Conservation (phyloP, 2,888 invertebrate genomes). For the Synergus gifuensis region DNA sequence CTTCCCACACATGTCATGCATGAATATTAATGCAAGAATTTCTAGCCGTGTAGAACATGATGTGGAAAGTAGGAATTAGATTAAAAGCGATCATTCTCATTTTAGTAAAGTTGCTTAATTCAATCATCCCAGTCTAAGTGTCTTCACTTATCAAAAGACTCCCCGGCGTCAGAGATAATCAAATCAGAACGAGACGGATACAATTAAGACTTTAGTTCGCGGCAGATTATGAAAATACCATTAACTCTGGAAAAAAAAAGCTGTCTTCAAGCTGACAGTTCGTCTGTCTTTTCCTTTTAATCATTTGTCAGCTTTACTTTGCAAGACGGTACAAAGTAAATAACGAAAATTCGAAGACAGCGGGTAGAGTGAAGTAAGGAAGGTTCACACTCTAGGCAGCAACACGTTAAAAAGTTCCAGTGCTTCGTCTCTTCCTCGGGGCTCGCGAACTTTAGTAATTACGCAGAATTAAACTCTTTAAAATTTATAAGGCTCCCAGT, state of each 20-base stretch:
- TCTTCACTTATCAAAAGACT: not conserved
- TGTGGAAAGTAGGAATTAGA: not conserved
- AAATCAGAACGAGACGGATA: not conserved
- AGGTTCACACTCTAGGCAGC: conserved; percentile 6
- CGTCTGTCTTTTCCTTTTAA: not conserved
- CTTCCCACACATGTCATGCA: too few species aligned
- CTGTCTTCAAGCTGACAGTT: not conserved
- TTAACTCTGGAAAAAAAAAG: not conserved
- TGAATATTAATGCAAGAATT: too few species aligned
- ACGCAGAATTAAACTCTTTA: conserved; percentile 66
- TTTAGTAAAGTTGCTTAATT: not conserved
- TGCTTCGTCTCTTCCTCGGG: conserved; percentile 41
- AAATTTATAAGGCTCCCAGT: conserved; percentile 63
- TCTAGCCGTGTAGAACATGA: too few species aligned
- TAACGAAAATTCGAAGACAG: not conserved
- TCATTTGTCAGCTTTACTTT: not conserved
- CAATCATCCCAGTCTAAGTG: not conserved
- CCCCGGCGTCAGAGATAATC: not conserved
- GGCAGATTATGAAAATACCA: not conserved
- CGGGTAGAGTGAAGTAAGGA: not conserved
- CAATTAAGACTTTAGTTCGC: not conserved
- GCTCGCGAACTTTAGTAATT: conserved; percentile 65
- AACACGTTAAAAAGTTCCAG: conserved; percentile 54
- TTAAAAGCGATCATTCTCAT: not conserved
- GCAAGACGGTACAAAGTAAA: not conserved